Evolutionary conservation across 2,797 vertebrate species (phyloP).

Genomic region (Silurus lanzhouensis): DNA sequence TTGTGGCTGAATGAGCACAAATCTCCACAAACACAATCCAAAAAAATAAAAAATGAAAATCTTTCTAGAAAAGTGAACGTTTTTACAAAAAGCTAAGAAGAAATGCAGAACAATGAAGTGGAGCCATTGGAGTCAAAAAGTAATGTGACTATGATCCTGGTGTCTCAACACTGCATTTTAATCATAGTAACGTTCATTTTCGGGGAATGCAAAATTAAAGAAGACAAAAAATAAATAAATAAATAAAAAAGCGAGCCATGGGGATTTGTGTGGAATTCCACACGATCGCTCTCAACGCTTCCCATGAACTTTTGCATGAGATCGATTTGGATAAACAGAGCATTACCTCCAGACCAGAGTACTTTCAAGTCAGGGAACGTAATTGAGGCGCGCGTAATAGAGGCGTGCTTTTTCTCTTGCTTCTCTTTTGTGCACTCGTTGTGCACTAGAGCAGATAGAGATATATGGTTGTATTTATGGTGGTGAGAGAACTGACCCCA

Average conservation of each 20-base stretch:
- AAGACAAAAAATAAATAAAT: neutral
- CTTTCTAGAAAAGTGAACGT: no score
- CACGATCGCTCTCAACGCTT: neutral
- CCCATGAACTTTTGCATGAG: constrained; percentile 13
- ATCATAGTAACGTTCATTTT: neutral
- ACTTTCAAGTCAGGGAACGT: constrained; percentile 2
- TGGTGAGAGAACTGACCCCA: constrained; percentile 36
- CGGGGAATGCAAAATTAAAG: neutral
- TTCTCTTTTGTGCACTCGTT: constrained; percentile 1
- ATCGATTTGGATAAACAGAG: constrained; percentile 21
- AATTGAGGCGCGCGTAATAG: constrained; percentile 8
- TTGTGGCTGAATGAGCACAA: no score
- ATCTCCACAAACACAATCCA: no score
- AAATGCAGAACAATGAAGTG: neutral
- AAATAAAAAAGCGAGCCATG: neutral
- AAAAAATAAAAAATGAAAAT: no score
- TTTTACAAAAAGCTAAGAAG: no score
- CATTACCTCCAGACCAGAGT: neutral
- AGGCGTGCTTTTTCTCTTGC: neutral
- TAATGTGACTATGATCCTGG: neutral
- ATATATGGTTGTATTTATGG: constrained; percentile 38
- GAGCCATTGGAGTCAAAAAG: neutral
- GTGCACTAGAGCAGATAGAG: neutral
- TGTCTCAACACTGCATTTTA: neutral
- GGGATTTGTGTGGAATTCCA: neutral